Evolutionary conservation across 2,113 vertebrate genomes (phyloP), one percentile per base, ranked within the genome.

Genomic region (Bubalus kerabau): DNA sequence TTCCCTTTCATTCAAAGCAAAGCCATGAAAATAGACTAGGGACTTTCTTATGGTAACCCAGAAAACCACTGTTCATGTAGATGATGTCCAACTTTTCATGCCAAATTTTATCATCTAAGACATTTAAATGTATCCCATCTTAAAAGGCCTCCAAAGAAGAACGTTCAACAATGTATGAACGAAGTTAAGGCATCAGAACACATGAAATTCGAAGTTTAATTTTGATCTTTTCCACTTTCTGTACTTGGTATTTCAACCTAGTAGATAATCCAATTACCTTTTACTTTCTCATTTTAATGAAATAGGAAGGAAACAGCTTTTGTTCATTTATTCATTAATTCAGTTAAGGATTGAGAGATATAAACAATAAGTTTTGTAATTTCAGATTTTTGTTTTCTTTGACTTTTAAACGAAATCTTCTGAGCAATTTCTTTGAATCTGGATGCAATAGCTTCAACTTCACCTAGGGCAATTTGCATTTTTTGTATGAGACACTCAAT

Each of bases 401-500:
- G 85, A 19, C 62, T 91, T 76, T 84, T 93, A 92, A 91, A 86
- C 59, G 96, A 95, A 90, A 87, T 94, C 32, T 95, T 2, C 54
- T 81, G 80, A 48, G 36, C 28, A 81, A 23, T 91, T 80, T 90
- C 5, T 94, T 87, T 21, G 46, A 52, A 54, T n/a, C 46, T 54
- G 23, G n/a, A 48, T 32, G 50, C 36, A 90, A 6, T 48, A 84
- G 76, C 67, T 87, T 87, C 64, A 94, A 10, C 59, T n/a, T 81
- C 50, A 46, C 3, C 14, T 26, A 2, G 50, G 40, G 90, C 3
- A 74, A 4, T 50, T 43, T 90, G 80, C 26, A 50, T 67, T 16
- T 90, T 60, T 36, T 80, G 3, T 71, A 40, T 32, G 21, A n/a
- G 64, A 16, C 9, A 23, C 64, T 95, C 60, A 78, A 52, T 89